Base-by-base conservation (phyloP, 2,113 vertebrate genomes). In the Notarius quadriscutis region DNA sequence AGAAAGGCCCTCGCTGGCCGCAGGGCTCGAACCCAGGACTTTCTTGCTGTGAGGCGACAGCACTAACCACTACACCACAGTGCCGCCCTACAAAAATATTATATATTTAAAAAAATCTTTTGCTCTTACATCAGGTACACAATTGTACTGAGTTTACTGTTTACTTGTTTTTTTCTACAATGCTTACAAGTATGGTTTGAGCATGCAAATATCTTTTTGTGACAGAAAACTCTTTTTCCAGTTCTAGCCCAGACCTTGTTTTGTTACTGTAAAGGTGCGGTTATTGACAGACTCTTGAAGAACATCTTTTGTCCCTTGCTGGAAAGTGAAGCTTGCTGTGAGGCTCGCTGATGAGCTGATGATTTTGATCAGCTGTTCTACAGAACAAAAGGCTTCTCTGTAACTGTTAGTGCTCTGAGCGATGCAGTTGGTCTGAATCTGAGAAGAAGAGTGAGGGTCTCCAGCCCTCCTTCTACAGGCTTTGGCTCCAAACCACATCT, bases 401-500 rank as follows among this genome's bases (percentile, higher is more conserved):
- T 84, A 69, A 30, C 62, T 20, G 15, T 55, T 84, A 55, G 17
- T 30, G 65, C 63, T 84, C 48, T 55, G n/a, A 69, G 82, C n/a
- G 0, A n/a, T 5, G 20, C 82, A 84, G 62, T 84, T 69, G 82
- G 63, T 69, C 82, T 84, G 82, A 67, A 69, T 84, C 82, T 55
- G 65, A 69, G 50, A 30, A 22, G 25, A 30, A 84, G 30, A 81
- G 30, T 62, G 79, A 81, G 57, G 79, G 79, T 81, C 79, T 62
- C 57, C 79, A 81, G 79, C 79, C 57, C 30, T 81, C 57, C 57
- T 69, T 55, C 50, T 84, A 20, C 82, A 69, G 82, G n/a, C 62
- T 53, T 55, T 50, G 22, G n/a, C 48, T 71, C 65, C 82, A 71
- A 84, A 84, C 82, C 82, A 84, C 82, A 84, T 84, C 82, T 67